These are phyloP conservation scores for Cardiocondyla obscurior DNA, from an alignment of 1,140 invertebrate genomes.

Conservation along the genomic window DNA sequence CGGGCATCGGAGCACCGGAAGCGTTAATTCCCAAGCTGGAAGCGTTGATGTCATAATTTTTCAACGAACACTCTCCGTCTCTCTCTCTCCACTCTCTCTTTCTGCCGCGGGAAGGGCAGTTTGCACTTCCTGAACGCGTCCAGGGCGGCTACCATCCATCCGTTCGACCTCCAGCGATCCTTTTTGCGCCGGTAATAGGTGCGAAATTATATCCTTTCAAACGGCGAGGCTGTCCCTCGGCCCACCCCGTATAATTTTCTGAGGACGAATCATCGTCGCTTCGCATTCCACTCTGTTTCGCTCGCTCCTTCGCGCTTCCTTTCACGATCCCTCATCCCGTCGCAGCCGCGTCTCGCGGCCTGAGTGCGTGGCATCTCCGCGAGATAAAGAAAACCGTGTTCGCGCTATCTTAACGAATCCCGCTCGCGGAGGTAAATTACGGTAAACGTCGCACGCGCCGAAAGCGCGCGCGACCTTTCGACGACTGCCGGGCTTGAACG, in stretches of 20 bases:
- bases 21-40: constrained; percentile 48
- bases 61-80: constrained; percentile 14
- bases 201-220: constrained; percentile 66
- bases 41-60: constrained; percentile 56
- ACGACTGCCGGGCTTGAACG: constrained; percentile 44
- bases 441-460: constrained; percentile 38
- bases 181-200: constrained; percentile 57
- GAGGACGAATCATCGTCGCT: constrained; percentile 62
- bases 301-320: background rate
- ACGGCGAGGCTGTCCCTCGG: constrained; percentile 31
- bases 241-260: constrained; percentile 62
- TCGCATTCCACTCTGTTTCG: constrained; percentile 60
- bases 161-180: constrained; percentile 54
- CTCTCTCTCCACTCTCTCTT: background rate
- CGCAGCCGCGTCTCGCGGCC: constrained; percentile 8
- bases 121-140: constrained; percentile 57
- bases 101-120: constrained; percentile 39
- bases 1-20: constrained; percentile 37
- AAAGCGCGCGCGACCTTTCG: constrained; percentile 26
- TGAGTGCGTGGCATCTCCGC: background rate
- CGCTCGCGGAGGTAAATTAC: constrained; percentile 38
- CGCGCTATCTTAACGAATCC: constrained; percentile 66
- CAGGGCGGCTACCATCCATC: constrained; percentile 49
- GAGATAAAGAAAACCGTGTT: constrained; percentile 39
- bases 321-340: background rate